Percentiles rank a stretch among this genome's conserved stretches.
Conservation (phyloP, 2,888 invertebrate species). For the Rhogogaster chlorosoma region DNA sequence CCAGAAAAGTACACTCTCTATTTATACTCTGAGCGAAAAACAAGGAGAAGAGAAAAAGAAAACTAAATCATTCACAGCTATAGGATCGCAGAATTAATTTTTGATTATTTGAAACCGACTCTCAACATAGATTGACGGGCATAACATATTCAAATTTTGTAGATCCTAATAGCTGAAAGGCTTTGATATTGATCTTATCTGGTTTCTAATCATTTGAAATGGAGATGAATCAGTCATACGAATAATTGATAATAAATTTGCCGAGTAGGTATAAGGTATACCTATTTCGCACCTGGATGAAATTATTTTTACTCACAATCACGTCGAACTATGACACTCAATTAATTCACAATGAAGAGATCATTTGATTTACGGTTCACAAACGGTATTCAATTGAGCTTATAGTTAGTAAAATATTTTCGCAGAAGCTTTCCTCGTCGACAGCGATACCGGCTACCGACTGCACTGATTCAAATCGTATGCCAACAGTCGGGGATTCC, state of each 20-base stretch:
- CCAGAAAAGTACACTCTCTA: no score
- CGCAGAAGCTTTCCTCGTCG: not conserved
- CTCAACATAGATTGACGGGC: not conserved
- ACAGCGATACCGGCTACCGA: not conserved
- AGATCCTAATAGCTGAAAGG: no score
- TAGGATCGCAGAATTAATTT: not conserved
- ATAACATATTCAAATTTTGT: not conserved
- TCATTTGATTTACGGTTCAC: not conserved
- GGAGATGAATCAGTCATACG: not conserved
- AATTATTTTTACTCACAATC: not conserved
- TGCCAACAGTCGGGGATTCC: conserved; percentile 47
- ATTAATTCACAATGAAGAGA: not conserved
- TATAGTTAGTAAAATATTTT: not conserved
- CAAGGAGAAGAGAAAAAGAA: not conserved
- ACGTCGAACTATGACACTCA: not conserved
- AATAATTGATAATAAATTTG: not conserved
- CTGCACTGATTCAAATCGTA: conserved; percentile 10
- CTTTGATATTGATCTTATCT: not conserved
- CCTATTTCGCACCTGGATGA: not conserved
- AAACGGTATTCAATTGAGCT: not conserved
- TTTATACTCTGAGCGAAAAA: not conserved
- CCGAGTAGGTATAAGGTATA: not conserved
- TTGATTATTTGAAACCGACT: not conserved
- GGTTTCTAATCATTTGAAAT: not conserved
- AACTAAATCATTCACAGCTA: not conserved